Evolutionary conservation across 2,888 invertebrate species (phyloP), one percentile per base, ranked within the genome.

Genomic region (Coelinius sp.): DNA sequence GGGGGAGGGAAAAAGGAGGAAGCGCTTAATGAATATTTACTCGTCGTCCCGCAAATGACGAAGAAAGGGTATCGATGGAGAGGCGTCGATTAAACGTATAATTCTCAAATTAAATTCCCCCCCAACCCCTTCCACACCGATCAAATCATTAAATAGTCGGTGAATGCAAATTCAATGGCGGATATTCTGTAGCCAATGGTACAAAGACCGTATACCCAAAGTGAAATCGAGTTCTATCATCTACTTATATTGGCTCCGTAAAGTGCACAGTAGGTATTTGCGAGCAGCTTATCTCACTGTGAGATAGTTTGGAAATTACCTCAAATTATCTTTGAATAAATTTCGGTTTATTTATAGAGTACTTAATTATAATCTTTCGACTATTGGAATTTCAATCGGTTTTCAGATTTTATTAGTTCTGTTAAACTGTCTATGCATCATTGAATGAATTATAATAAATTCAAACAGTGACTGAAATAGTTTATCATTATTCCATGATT

Each of bases 21-120:
- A 76, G 71, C 77, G 77, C 79, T 80, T 86, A 85, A 86, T 86
- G 86, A 86, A 86, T 86, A 86, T 86, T 86, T 86, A 85, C 83
- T 80, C 78, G 73, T 35, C 31, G 41, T 20, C 46, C 38, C 49
- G 67, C 68, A 71, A 71, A 75, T 73, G 72, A 69, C 71, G 75
- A 75, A 78, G 79, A 79, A 78, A 78, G 78, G 77, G 78, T 78
- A 80, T 80, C 76, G 78, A 80, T 79, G 74, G 75, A 68, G 38
- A 75, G 78, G 70, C 80, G 76, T 77, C 86, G 83, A 86, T 86
- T 85, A 84, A 84, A 83, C 81, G 86, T 85, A 85, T 85, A 85
- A 86, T 85, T 86, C 82, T 85, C 85, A 80, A 86, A 86, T 86
- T 85, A 84, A 84, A 81, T 78, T 72, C 71, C 46, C 46, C 46